phyloP scores from a whole-genome alignment of 2,797 vertebrate species.

The Falco concolor region DNA sequence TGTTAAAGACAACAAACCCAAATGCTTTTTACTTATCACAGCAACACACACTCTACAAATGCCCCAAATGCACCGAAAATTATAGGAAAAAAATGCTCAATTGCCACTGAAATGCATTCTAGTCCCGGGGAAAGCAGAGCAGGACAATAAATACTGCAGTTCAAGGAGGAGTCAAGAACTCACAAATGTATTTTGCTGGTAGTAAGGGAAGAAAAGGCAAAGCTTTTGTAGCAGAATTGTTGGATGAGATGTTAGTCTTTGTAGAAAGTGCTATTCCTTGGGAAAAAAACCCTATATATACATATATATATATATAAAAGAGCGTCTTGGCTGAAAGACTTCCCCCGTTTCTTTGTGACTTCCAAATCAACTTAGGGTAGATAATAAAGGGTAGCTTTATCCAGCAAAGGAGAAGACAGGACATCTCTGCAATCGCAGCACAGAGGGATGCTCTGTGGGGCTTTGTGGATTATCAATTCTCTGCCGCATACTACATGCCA shows the following conservation, averaged over 20 bases:
- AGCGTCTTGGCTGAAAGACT: neutral
- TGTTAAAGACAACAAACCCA: conserved; percentile 27
- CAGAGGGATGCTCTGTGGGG: neutral
- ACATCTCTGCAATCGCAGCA: neutral
- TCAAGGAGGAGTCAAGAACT: conserved; percentile 49
- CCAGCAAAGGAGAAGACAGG: neutral
- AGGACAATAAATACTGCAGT: neutral
- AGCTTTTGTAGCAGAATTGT: neutral
- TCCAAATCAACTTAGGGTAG: neutral
- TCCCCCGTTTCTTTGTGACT: neutral
- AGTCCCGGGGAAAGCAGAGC: neutral
- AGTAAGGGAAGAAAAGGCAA: neutral
- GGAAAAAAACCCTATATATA: too few relatives aligned
- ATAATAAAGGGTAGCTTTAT: neutral
- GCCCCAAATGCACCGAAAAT: conserved; percentile 20
- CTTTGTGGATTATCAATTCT: neutral
- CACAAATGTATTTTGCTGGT: neutral
- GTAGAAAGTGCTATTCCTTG: neutral
- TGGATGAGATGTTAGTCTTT: neutral
- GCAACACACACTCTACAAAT: neutral
- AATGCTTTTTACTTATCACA: conserved; percentile 38
- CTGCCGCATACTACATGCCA: neutral
- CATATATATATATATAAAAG: neutral
- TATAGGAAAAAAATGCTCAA: neutral
- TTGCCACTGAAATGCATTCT: neutral